Evolutionary conservation across 2,888 invertebrate species (phyloP).

Genomic region (Scaptomyza caliginosa): DNA sequence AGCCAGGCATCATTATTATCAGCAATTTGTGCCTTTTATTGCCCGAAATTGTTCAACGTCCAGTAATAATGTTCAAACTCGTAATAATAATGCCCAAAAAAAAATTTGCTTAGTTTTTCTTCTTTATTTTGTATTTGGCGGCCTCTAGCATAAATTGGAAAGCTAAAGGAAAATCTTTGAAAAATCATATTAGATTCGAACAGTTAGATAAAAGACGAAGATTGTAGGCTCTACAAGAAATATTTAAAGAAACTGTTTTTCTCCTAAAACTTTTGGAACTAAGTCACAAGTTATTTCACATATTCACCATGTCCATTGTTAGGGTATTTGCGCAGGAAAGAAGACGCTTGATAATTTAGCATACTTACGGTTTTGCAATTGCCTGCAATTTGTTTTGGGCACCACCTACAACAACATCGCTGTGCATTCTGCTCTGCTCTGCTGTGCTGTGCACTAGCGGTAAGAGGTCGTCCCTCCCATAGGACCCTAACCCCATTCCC

Average conservation of each 20-base stretch:
- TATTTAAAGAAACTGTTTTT: neutral
- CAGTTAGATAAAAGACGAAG: neutral
- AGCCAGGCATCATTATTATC: constrained; percentile 69
- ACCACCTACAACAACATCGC: constrained; percentile 65
- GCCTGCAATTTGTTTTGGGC: constrained; percentile 75
- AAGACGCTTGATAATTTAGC: constrained; percentile 74
- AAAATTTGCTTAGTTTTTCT: constrained; percentile 40
- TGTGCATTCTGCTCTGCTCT: constrained; percentile 25
- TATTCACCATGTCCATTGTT: neutral
- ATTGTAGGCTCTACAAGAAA: neutral
- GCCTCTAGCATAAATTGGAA: constrained; percentile 67
- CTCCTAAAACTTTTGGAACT: too few species aligned
- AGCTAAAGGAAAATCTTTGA: constrained; percentile 59
- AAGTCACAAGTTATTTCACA: too few species aligned
- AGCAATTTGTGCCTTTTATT: constrained; percentile 73
- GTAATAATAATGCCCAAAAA: constrained; percentile 61
- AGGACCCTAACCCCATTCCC: constrained; percentile 3
- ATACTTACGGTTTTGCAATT: constrained; percentile 73
- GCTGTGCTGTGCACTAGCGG: constrained; percentile 44
- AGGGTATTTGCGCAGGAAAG: constrained; percentile 56
- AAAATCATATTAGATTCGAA: constrained; percentile 23
- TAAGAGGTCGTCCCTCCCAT: constrained; percentile 59
- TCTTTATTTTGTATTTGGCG: constrained; percentile 24
- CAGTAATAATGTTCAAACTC: constrained; percentile 73
- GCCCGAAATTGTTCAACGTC: constrained; percentile 73